Conservation (phyloP, 2,797 vertebrate species). For the Oreonectes daqikongensis region DNA sequence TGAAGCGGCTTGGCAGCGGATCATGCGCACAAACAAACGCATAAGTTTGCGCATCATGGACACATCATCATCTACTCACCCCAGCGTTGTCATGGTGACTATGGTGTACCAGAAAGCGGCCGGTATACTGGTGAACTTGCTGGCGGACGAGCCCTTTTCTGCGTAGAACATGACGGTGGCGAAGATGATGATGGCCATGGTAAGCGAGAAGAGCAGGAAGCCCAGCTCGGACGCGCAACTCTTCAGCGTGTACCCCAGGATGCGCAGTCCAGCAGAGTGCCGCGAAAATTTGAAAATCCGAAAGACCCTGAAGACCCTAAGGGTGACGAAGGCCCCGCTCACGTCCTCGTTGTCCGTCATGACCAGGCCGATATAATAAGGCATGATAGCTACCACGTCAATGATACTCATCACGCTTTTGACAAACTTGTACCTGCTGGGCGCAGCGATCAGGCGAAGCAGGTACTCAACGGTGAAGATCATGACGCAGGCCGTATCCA, state of each 20-base stretch:
- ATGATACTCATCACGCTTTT: slow-evolving; percentile 97
- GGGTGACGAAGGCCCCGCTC: slow-evolving; percentile 95
- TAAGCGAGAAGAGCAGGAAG: slow-evolving; percentile 91
- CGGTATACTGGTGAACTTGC: slow-evolving; percentile 97
- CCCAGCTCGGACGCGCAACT: slow-evolving; percentile 90
- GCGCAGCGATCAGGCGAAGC: slow-evolving; percentile 87
- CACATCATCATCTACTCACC: slow-evolving; percentile 79
- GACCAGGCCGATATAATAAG: slow-evolving; percentile 94
- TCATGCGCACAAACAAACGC: not conserved
- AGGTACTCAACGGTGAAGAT: slow-evolving; percentile 97
- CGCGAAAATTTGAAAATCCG: slow-evolving; percentile 98
- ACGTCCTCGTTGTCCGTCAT: slow-evolving; percentile 98
- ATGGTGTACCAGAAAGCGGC: slow-evolving; percentile 99
- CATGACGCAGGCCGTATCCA: slow-evolving; percentile 98
- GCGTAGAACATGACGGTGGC: slow-evolving; percentile 94
- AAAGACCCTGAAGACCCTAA: slow-evolving; percentile 95
- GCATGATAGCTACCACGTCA: slow-evolving; percentile 97
- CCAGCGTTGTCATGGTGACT: slow-evolving; percentile 98
- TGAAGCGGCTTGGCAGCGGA: slow-evolving; percentile 18
- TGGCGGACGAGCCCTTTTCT: slow-evolving; percentile 87
- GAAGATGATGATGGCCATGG: slow-evolving; percentile 94
- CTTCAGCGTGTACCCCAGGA: slow-evolving; percentile 91
- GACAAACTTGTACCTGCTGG: slow-evolving; percentile 90
- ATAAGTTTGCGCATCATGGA: not conserved
- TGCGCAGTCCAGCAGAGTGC: slow-evolving; percentile 94